Percentiles rank a stretch among this genome's conserved stretches.
phyloP scores from a whole-genome alignment of 2,113 vertebrate species.

The Hyperoodon ampullatus region DNA sequence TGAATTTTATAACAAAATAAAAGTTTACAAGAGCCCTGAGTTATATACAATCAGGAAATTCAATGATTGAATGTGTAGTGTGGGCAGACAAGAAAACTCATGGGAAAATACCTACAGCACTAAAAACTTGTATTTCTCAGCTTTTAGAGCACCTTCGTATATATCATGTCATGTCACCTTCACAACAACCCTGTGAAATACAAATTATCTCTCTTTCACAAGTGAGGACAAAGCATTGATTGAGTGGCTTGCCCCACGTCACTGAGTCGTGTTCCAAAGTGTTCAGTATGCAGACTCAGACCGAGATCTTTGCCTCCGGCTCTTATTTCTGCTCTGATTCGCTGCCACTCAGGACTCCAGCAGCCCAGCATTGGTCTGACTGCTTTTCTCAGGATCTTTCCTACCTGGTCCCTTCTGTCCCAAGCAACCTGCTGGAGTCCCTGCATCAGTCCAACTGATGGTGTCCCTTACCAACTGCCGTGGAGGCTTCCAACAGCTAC shows the following conservation, averaged over 20 bases:
- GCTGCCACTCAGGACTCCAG: background rate
- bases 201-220: background rate
- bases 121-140: background rate
- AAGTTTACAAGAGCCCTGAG: conserved; percentile 10
- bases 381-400: background rate
- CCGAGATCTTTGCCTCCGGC: background rate
- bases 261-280: background rate
- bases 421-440: background rate
- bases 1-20: conserved; percentile 29
- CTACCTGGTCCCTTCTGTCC: conserved; percentile 49
- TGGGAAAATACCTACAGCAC: background rate
- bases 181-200: background rate
- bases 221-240: background rate
- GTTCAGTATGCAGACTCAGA: background rate
- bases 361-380: too few species aligned
- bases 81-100: background rate
- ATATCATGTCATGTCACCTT: background rate
- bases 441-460: background rate
- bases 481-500: conserved; percentile 24
- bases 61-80: background rate
- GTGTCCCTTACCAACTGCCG: conserved; percentile 43
- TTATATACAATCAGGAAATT: background rate
- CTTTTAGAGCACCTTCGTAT: background rate
- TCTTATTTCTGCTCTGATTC: background rate
- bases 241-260: background rate